Conservation (phyloP, 1,140 invertebrate species). For the Himalopsyche phryganea region DNA sequence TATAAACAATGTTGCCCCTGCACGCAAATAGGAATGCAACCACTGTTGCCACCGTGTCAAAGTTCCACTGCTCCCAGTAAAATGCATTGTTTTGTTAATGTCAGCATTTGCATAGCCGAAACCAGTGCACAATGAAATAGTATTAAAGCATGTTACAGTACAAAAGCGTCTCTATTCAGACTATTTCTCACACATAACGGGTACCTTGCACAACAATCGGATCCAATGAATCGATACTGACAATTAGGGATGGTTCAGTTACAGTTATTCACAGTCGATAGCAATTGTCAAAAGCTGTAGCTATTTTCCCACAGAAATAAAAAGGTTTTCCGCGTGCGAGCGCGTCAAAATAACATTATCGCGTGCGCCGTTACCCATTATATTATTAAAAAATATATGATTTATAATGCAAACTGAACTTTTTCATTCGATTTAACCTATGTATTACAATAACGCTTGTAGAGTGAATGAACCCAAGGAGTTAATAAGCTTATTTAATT, state of each 20-base stretch:
- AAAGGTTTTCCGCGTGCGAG: conserved; percentile 12
- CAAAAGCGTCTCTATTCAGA: background rate
- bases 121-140: background rate
- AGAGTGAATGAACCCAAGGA: background rate
- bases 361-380: conserved; percentile 8
- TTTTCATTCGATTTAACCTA: conserved; percentile 4
- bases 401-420: conserved; percentile 2
- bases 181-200: conserved; percentile 29
- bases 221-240: conserved; percentile 21
- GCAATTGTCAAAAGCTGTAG: background rate
- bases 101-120: background rate
- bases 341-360: conserved; percentile 15
- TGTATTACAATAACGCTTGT: background rate
- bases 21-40: background rate
- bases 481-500: background rate
- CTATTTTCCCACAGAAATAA: conserved; percentile 22
- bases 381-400: conserved; percentile 20
- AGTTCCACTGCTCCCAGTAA: background rate
- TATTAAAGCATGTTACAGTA: background rate
- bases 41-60: background rate
- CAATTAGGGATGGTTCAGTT: conserved; percentile 27
- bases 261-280: conserved; percentile 13
- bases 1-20: too few relatives aligned
- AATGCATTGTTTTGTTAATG: too few relatives aligned
- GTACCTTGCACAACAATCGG: conserved; percentile 18